Evolutionary conservation across 2,888 invertebrate genomes (phyloP), one percentile per base, ranked within the genome.

Genomic region (Cerastoderma edule): DNA sequence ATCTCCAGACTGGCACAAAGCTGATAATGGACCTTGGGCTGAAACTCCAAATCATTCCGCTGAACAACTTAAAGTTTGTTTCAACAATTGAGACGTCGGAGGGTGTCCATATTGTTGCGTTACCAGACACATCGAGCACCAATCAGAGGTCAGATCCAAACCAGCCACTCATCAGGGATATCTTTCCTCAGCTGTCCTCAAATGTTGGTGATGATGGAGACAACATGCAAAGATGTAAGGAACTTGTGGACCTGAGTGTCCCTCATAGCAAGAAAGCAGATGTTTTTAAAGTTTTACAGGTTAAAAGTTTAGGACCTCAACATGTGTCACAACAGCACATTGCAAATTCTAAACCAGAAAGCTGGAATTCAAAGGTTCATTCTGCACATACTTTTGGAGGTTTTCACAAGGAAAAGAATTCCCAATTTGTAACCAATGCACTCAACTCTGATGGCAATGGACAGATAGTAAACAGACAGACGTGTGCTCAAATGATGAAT

Each of bases 81-180:
- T 72, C 76, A 13, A 76, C 76, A 22, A 64, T 76, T 54, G 64
- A 76, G 53, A 76, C 76, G 22, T 72, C 65, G 32, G 67, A 63
- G 35, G 76, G 76, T 16, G 33, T 76, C 0, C 76, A 76, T 66
- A 68, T 76, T 33, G 56, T 76, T 13, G 76, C 76, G 22, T 56
- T 76, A 13, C 76, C 76, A 28, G 53, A 64, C 13, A 35, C 46
- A 8, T 54, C 76, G 33, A 65, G 60, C 39, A 60, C 39, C 35
- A 33, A 50, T 33, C 19, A 48, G 28, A 28, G 27, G 13, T 33
- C 44, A 28, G 24, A 22, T n/a, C 33, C n/a, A 4, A 39, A 60
- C 24, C 60, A 60, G 30, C 60, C 39, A 5, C 28, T 60, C 16
- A 60, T 60, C n/a, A 22, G 24, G 39, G 39, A 60, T 24, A 60